Conservation (phyloP, 2,113 vertebrate species). For the Pelusios castaneus region DNA sequence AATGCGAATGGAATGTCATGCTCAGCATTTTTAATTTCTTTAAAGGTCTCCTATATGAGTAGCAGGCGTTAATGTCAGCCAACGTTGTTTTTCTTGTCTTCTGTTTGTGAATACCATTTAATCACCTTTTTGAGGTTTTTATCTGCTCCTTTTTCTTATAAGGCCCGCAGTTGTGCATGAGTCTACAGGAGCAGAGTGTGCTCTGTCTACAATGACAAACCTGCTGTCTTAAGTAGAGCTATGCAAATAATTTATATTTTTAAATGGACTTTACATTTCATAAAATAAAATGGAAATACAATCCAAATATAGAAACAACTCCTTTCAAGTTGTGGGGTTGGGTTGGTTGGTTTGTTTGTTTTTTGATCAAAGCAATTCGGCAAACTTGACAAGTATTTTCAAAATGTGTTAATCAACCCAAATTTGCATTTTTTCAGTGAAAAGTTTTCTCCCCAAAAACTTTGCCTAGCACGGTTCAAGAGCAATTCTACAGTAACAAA, state of each 20-base stretch:
- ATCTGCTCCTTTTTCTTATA: background rate
- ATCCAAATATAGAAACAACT: background rate
- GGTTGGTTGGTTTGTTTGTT: background rate
- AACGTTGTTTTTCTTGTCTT: background rate
- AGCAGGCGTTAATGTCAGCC: background rate
- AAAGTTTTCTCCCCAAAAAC: background rate
- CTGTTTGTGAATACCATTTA: background rate
- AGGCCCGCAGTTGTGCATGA: background rate
- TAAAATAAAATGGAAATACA: background rate
- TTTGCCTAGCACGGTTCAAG: background rate
- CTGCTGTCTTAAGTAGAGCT: background rate
- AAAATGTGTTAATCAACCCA: background rate
- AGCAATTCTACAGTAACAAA: background rate
- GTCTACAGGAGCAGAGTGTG: background rate
- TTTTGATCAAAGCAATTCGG: background rate
- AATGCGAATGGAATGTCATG: background rate
- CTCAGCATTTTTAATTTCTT: background rate
- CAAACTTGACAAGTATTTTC: background rate
- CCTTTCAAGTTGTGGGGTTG: background rate
- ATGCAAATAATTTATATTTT: background rate
- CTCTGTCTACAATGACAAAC: background rate
- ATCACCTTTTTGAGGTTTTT: background rate
- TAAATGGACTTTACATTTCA: background rate
- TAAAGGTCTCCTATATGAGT: background rate
- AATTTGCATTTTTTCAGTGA: background rate